Base-by-base conservation (phyloP, 2,888 invertebrate species). In the Caenorhabditis sp. region DNA sequence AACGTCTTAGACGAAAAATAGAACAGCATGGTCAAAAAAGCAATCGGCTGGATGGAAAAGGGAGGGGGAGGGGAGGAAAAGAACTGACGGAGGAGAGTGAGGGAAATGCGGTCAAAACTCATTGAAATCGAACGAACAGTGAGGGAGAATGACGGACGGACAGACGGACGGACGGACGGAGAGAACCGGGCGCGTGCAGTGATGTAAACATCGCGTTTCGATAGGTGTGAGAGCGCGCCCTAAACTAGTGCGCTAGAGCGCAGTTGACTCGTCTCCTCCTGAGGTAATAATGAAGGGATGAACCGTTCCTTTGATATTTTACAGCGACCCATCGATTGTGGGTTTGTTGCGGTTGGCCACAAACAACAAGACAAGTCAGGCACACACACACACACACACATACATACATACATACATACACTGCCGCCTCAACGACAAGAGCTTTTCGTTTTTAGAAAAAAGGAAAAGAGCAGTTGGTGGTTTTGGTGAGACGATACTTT, bases 141-240 rank as follows among this genome's bases (percentile, higher is more conserved):
- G 61, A 56, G 55, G 62, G 62, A 43, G 30, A 48, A 52, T n/a
- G 52, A 39, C 22, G 37, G 26, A 41, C 20, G 50, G 50, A 26
- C 50, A 58, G 50, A 35, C 45, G 26, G 22, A 45, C 32, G n/a
- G 22, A 20, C 20, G 43, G 43, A n/a, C n/a, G 32, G 66, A 58
- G 58, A 66, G 48, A 58, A 66, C 56, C 56, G 66, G 30, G 74
- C 74, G 75, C 75, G 75, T 75, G 75, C 75, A 58, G 68, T 75
- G 75, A 68, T 68, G 75, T 75, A 75, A 75, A 75, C 75, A 75
- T 55, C 46, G 32, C 63, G 58, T 68, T 75, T 55, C 62, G 43
- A 75, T 75, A 75, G 75, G 75, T 75, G 68, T 68, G 68, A 68
- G 68, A 52, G 75, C 32, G 75, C 61, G 50, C 50, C 35, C 56